Evolutionary conservation across 1,140 invertebrate genomes (phyloP), one percentile per base, ranked within the genome.

Genomic region (Pseudomyrmex cubaensis): DNA sequence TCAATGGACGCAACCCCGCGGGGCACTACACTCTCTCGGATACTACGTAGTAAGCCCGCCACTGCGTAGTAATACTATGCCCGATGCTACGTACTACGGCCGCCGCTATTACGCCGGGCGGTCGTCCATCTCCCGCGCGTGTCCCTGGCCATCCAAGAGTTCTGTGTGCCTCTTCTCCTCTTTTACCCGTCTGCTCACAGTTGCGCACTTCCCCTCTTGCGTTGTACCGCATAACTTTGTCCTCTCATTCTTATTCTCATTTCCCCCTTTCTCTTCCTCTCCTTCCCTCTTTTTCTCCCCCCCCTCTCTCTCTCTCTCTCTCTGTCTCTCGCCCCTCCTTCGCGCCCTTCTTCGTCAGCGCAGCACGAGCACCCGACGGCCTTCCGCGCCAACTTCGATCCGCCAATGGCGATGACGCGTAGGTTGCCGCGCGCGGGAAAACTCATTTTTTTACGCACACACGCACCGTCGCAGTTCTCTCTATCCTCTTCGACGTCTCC

Each of bases 1-100:
- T 92, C 91, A 92, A 92, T 92, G 91, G 90, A 92, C 90, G 91
- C 88, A 89, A 88, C 90, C 90, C 90, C 78, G 86, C 90, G 87
- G 87, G 87, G 90, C 89, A 87, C 82, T 90, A 90, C 85, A 86
- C 84, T 89, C 89, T 90, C 84, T 88, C 82, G 85, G 89, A 88
- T 90, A 90, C 88, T 90, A 88, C 89, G 89, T 90, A 87, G 87
- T 89, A 89, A 80, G 85, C 84, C 85, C 78, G 84, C 84, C 75
- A 80, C 83, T 88, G 87, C 87, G 88, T 89, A 89, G 88, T 89
- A 89, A 85, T 88, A 88, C 87, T 88, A 88, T 88, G 85, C 85
- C 83, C 63, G 85, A 61, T 20, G 82, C 82, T 82, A 88, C 87
- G 87, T 87, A 88, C 86, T 88, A 88, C 86, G 86, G 64, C 86